These are phyloP conservation scores for Zygaena filipendulae DNA, from an alignment of 2,888 invertebrate genomes.

Conservation along the genomic window DNA sequence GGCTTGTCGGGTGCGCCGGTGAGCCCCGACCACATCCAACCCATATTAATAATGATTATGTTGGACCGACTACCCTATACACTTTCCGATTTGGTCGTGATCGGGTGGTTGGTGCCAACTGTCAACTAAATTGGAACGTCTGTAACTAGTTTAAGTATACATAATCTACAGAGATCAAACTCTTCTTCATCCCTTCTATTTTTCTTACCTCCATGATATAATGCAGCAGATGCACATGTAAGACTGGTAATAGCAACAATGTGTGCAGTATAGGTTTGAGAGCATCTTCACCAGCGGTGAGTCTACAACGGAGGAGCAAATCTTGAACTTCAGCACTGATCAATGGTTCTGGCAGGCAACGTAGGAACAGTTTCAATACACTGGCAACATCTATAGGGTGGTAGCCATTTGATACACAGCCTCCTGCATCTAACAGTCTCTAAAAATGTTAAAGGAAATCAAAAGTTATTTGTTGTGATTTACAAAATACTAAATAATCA, in stretches of 20 bases:
- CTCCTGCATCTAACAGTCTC: conserved; percentile 77
- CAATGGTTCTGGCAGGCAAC: conserved; percentile 86
- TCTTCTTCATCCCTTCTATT: no score
- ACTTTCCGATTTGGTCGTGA: no score
- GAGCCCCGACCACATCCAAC: no score
- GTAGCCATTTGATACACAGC: conserved; percentile 74
- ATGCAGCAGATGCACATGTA: conserved; percentile 81
- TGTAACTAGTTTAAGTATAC: no score
- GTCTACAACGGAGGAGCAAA: conserved; percentile 75
- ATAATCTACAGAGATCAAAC: no score
- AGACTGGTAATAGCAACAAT: conserved; percentile 77
- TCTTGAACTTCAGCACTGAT: conserved; percentile 82
- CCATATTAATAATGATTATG: no score
- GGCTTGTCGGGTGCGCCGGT: no score
- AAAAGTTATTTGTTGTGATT: no score
- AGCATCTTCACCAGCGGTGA: conserved; percentile 66
- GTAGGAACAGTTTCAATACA: conserved; percentile 85
- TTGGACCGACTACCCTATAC: no score
- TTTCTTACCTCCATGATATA: conserved; percentile 80
- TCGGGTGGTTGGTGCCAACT: no score
- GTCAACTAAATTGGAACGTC: no score
- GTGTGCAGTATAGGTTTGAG: conserved; percentile 76
- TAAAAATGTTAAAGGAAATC: conserved; percentile 36
- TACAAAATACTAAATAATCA: no score
- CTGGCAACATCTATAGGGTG: conserved; percentile 88